Conservation (phyloP, 2,797 vertebrate genomes). For the Arrhamphus sclerolepis region DNA sequence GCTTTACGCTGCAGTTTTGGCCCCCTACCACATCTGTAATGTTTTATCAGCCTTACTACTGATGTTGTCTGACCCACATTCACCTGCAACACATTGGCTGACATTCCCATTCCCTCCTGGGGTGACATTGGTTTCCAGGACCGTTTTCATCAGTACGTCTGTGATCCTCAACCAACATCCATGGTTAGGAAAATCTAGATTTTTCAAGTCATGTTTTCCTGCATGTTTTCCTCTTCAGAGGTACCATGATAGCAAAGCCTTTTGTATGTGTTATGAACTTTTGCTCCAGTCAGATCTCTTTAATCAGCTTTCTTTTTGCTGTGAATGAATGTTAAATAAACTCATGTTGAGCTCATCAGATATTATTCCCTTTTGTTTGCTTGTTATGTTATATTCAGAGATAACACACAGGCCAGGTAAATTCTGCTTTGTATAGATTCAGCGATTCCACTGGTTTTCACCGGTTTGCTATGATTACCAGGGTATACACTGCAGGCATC, state of each 20-base stretch:
- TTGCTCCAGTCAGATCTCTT: slow-evolving; percentile 7
- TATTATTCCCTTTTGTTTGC: slow-evolving; percentile 70
- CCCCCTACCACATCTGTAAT: slow-evolving; percentile 41
- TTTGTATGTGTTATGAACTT: neutral
- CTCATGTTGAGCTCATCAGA: slow-evolving; percentile 41
- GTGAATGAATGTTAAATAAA: slow-evolving; percentile 40
- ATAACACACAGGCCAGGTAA: slow-evolving; percentile 53
- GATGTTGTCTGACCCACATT: slow-evolving; percentile 45
- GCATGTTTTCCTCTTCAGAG: slow-evolving; percentile 10
- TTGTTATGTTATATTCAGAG: slow-evolving; percentile 64
- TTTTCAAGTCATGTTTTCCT: neutral
- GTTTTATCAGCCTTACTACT: slow-evolving; percentile 26
- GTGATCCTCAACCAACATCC: slow-evolving; percentile 12
- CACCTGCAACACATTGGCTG: slow-evolving; percentile 43
- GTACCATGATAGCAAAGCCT: slow-evolving; percentile 9
- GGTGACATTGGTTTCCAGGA: slow-evolving; percentile 38
- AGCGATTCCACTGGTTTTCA: slow-evolving; percentile 44
- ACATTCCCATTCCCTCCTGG: slow-evolving; percentile 19
- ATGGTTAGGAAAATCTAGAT: slow-evolving; percentile 9
- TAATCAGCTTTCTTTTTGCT: slow-evolving; percentile 21
- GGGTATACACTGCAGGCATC: slow-evolving; percentile 35
- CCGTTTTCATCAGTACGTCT: slow-evolving; percentile 31
- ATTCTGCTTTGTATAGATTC: slow-evolving; percentile 53
- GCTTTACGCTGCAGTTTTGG: neutral
- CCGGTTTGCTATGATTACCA: slow-evolving; percentile 41